Conservation (phyloP, 2,113 vertebrate genomes). For the Muntiacus reevesi region DNA sequence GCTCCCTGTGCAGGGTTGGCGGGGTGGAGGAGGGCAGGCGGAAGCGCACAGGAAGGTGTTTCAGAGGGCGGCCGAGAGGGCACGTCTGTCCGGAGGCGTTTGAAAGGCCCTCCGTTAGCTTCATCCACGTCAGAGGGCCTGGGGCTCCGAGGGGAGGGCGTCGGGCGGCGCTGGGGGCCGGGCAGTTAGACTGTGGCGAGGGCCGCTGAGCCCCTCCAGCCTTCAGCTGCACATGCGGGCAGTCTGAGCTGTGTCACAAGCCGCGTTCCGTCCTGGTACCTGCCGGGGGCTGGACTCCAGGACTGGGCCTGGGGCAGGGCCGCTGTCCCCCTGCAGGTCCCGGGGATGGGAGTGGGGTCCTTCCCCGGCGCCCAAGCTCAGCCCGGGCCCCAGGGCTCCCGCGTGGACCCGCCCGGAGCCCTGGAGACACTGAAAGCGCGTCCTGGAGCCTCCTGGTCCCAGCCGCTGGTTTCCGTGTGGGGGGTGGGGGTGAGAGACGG, state of each 20-base stretch:
- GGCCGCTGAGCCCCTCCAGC: neutral
- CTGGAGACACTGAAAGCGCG: accelerated
- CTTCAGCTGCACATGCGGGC: too few relatives aligned
- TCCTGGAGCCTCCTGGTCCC: neutral
- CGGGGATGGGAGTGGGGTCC: neutral
- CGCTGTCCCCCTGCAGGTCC: neutral
- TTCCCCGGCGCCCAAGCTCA: neutral
- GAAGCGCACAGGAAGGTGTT: neutral
- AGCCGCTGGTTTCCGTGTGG: too few relatives aligned
- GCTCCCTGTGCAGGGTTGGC: neutral
- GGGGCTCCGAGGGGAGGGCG: neutral
- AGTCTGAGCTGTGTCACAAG: neutral
- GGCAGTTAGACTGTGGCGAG: neutral
- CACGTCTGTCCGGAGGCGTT: neutral
- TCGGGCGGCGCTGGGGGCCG: neutral
- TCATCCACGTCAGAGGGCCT: too few relatives aligned
- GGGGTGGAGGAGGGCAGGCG: neutral
- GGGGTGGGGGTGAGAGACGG: neutral
- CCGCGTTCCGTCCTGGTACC: neutral
- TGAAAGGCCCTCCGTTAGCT: neutral
- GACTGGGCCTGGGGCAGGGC: neutral
- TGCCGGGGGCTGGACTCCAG: neutral
- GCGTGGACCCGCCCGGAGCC: neutral
- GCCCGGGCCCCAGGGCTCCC: neutral
- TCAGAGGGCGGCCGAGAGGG: neutral